phyloP scores from a whole-genome alignment of 2,797 vertebrate genomes.

The Antrozous pallidus region DNA sequence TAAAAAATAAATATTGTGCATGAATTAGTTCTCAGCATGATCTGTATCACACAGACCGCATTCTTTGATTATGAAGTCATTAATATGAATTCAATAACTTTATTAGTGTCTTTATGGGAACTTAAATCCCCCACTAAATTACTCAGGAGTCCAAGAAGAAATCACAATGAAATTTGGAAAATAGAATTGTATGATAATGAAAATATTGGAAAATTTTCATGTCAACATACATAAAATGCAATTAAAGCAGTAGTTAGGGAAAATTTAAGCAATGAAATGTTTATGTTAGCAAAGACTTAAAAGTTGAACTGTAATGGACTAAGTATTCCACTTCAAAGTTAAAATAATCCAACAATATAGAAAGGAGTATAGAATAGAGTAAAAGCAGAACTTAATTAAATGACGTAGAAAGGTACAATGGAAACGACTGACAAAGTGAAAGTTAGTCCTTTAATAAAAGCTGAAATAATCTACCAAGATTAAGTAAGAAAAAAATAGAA shows the following conservation, averaged over 20 bases:
- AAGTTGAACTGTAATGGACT: slow-evolving; percentile 5
- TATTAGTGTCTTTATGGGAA: neutral
- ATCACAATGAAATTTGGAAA: slow-evolving; percentile 1
- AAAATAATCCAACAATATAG: slow-evolving; percentile 15
- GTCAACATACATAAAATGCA: neutral
- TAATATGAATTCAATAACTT: neutral
- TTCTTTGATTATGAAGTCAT: slow-evolving; percentile 1
- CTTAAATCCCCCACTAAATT: neutral
- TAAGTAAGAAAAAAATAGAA: neutral
- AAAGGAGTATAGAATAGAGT: neutral
- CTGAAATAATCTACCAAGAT: neutral
- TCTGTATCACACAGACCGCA: neutral
- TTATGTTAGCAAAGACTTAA: neutral
- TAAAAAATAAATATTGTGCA: neutral
- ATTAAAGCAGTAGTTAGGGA: neutral
- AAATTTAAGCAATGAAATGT: neutral
- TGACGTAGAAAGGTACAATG: neutral
- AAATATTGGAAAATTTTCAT: neutral
- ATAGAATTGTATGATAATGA: neutral
- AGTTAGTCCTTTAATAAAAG: neutral
- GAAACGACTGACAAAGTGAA: neutral
- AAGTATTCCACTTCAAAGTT: slow-evolving; percentile 9
- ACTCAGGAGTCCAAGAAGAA: neutral
- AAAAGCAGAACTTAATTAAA: slow-evolving; percentile 34
- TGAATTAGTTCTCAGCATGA: neutral